Evolutionary conservation across 2,113 vertebrate species (phyloP).

Genomic region (Notechis scutatus): DNA sequence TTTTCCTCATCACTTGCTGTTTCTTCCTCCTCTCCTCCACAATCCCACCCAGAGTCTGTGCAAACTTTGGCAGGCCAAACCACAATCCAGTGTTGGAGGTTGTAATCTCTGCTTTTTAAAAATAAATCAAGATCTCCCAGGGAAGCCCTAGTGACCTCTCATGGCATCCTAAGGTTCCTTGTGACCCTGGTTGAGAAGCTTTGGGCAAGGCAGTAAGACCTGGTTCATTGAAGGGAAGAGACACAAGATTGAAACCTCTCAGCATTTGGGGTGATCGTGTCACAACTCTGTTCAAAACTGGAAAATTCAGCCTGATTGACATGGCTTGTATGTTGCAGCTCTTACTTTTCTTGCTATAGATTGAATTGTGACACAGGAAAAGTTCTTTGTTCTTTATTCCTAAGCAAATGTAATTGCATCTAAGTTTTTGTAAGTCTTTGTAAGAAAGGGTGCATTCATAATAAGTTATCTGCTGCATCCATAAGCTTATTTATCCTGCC

Average conservation of each 20-base stretch:
- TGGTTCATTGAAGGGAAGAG: background rate
- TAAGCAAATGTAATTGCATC: background rate
- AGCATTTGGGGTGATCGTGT: background rate
- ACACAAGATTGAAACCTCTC: background rate
- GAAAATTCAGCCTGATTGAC: background rate
- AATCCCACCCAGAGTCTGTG: too few relatives aligned
- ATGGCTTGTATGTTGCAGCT: background rate
- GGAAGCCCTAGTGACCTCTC: background rate
- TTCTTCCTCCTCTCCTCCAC: too few relatives aligned
- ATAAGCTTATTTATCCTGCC: background rate
- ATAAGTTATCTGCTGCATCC: background rate
- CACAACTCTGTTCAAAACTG: background rate
- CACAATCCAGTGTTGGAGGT: too few relatives aligned
- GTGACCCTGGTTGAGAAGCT: background rate
- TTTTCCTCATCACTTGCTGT: too few relatives aligned
- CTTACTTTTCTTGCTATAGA: background rate
- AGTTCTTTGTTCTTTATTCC: background rate
- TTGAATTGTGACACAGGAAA: background rate
- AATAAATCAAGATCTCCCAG: background rate
- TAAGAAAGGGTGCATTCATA: background rate
- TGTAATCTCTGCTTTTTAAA: background rate
- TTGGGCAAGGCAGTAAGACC: background rate
- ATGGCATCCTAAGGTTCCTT: background rate
- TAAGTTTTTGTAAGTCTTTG: background rate
- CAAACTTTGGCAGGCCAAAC: too few relatives aligned